phyloP scores from a whole-genome alignment of 1,140 invertebrate genomes.

The Sitodiplosis mosellana region DNA sequence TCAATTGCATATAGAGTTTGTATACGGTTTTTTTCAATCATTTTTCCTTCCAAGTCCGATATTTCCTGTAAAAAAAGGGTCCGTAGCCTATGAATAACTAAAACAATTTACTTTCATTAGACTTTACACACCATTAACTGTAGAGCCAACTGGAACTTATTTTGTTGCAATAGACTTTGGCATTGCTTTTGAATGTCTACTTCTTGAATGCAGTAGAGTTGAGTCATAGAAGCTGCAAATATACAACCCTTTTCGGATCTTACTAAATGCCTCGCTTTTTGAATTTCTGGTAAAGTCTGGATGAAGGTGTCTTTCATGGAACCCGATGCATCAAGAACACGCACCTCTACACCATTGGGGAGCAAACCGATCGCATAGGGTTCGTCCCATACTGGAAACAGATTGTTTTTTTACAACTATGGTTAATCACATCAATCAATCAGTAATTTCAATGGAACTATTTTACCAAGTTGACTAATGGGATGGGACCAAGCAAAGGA shows the following conservation, averaged over 20 bases:
- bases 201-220: slow-evolving; percentile 69
- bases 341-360: slow-evolving; percentile 61
- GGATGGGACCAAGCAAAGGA: slow-evolving; percentile 15
- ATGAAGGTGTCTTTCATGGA: slow-evolving; percentile 45
- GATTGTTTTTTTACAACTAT: slow-evolving; percentile 7
- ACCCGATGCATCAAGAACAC: slow-evolving; percentile 49
- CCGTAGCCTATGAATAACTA: too few species aligned
- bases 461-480: slow-evolving; percentile 14
- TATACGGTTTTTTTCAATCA: slow-evolving; percentile 66
- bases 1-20: slow-evolving; percentile 80
- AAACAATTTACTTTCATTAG: too few species aligned
- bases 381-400: slow-evolving; percentile 63
- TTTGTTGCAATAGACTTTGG: slow-evolving; percentile 59
- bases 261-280: slow-evolving; percentile 42
- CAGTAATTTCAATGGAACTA: background rate
- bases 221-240: slow-evolving; percentile 68
- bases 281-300: slow-evolving; percentile 54
- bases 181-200: slow-evolving; percentile 68
- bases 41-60: slow-evolving; percentile 65
- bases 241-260: slow-evolving; percentile 54
- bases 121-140: slow-evolving; percentile 60
- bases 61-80: too few species aligned
- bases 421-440: slow-evolving; percentile 1
- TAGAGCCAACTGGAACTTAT: slow-evolving; percentile 87
- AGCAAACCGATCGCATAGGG: slow-evolving; percentile 77